Conservation (phyloP, 92 coral and sea anemone species). For the Nematostella vectensis region DNA sequence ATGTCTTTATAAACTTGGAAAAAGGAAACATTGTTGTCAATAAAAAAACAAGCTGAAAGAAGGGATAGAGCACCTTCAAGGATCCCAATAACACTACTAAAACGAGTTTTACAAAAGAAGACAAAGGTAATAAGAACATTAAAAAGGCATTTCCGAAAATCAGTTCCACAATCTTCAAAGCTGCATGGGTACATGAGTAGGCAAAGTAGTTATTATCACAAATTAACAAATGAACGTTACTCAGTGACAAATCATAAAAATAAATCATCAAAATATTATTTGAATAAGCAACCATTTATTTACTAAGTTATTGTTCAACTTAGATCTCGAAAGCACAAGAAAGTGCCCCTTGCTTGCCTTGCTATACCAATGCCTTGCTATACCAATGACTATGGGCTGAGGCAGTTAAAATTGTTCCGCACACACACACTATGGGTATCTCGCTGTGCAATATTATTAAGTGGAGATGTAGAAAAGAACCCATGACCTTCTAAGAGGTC, state of each 20-base stretch:
- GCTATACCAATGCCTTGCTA: too few species aligned
- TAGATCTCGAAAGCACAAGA: constrained; percentile 3
- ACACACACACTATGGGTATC: neutral
- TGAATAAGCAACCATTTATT: neutral
- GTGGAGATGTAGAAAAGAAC: constrained; percentile 36
- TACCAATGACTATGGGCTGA: neutral
- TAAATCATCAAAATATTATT: neutral
- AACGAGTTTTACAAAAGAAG: neutral
- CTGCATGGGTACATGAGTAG: neutral
- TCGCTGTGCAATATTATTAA: constrained; percentile 6
- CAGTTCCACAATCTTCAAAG: neutral
- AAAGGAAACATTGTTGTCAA: neutral
- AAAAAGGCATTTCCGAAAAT: neutral
- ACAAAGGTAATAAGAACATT: neutral
- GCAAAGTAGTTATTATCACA: neutral
- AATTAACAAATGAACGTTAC: neutral
- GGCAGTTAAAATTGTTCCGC: too few species aligned
- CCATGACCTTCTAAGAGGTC: constrained; percentile 33
- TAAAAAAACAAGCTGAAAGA: neutral
- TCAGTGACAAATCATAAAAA: neutral
- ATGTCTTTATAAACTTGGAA: neutral
- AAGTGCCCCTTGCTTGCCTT: neutral
- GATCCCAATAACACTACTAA: neutral
- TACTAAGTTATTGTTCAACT: neutral
- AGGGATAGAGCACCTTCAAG: constrained; percentile 1